Evolutionary conservation across 2,888 invertebrate genomes (phyloP).

Genomic region (Drosophila tripunctata): DNA sequence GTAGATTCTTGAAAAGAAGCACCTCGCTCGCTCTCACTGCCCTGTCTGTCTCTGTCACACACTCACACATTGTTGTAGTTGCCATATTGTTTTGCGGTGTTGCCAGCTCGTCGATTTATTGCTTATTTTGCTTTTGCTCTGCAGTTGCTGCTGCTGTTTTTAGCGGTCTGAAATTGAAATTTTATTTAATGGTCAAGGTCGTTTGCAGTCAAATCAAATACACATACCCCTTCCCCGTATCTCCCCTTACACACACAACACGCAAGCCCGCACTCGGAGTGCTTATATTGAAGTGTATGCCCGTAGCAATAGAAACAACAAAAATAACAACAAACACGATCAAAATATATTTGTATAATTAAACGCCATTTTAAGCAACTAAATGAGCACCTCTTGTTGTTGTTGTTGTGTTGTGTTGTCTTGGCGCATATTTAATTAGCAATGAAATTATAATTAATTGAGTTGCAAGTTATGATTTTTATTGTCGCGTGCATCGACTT

Average conservation of each 20-base stretch:
- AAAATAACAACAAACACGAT: conserved; percentile 22
- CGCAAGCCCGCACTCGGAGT: conserved; percentile 15
- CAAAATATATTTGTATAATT: conserved; percentile 65
- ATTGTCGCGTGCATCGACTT: conserved; percentile 45
- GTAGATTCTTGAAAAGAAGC: conserved; percentile 30
- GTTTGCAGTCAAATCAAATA: conserved; percentile 67
- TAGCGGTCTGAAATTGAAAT: conserved; percentile 54
- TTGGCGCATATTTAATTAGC: conserved; percentile 74
- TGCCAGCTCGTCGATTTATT: conserved; percentile 73
- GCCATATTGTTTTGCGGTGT: conserved; percentile 21
- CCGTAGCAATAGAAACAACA: conserved; percentile 30
- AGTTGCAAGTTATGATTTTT: conserved; percentile 56
- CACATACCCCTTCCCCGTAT: conserved; percentile 6
- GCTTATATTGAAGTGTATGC: conserved; percentile 21
- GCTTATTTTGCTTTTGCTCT: conserved; percentile 73
- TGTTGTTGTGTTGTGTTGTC: conserved; percentile 21
- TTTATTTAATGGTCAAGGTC: conserved; percentile 80
- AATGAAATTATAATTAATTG: conserved; percentile 71
- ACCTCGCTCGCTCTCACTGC: neutral
- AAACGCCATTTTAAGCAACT: conserved; percentile 73
- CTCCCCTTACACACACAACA: conserved; percentile 1
- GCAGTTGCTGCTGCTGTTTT: conserved; percentile 43
- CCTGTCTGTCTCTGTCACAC: neutral
- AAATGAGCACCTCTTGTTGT: conserved; percentile 46
- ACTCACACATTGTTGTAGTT: conserved; percentile 7